Conservation (phyloP, 2,888 invertebrate genomes). For the Tiliacea citrago region DNA sequence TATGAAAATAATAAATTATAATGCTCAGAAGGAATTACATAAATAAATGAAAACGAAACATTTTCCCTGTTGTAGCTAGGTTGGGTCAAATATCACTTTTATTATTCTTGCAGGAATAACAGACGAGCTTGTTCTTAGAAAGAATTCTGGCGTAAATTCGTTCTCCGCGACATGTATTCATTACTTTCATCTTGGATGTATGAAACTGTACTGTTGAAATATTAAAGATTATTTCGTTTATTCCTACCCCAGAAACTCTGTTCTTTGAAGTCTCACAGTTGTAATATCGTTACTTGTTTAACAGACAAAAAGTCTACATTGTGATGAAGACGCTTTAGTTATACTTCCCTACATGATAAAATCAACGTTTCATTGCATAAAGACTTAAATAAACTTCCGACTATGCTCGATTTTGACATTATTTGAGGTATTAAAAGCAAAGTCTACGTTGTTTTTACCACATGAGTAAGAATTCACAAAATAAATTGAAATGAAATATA, state of each 20-base stretch:
- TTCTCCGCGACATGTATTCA: constrained; percentile 68
- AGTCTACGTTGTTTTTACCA: neutral
- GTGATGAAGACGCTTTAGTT: constrained; percentile 4
- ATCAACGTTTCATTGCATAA: neutral
- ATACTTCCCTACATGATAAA: neutral
- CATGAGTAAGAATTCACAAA: neutral
- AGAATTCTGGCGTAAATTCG: constrained; percentile 63
- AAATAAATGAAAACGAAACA: constrained; percentile 45
- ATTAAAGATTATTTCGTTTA: constrained; percentile 58
- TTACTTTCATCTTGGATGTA: constrained; percentile 64
- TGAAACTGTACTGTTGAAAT: constrained; percentile 59
- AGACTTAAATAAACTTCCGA: neutral
- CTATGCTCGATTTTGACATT: neutral
- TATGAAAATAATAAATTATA: constrained; percentile 12
- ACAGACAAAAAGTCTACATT: constrained; percentile 42
- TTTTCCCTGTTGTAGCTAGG: constrained; percentile 39
- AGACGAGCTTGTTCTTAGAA: constrained; percentile 57
- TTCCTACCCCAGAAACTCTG: constrained; percentile 31
- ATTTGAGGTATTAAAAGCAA: neutral
- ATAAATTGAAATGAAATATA: neutral
- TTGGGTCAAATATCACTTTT: constrained; percentile 56
- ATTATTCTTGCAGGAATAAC: constrained; percentile 60
- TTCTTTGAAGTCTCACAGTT: constrained; percentile 56
- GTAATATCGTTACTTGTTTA: constrained; percentile 27
- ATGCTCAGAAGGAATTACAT: constrained; percentile 21